Percentiles rank a stretch among this genome's conserved stretches.
Conservation (phyloP, 2,113 vertebrate genomes). For the Callopanchax toddi region DNA sequence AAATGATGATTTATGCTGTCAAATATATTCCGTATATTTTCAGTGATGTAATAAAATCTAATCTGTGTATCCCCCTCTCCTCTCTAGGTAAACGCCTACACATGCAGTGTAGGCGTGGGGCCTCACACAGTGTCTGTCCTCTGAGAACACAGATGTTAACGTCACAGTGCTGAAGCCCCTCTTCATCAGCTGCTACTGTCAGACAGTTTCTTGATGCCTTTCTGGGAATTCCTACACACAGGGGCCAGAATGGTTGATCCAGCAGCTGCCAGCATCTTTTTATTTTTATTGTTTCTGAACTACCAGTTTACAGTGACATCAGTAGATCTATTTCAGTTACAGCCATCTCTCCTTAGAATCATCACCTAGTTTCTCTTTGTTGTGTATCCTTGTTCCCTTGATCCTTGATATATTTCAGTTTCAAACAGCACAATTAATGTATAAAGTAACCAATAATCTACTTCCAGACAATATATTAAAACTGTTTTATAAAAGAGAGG, state of each 20-base stretch:
- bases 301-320: not conserved
- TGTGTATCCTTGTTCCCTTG: constrained; percentile 52
- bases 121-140: constrained; percentile 28
- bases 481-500: too few relatives aligned
- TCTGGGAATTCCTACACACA: constrained; percentile 88
- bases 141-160: not conserved
- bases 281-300: not conserved
- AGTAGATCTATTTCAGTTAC: not conserved
- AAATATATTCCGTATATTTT: too few relatives aligned
- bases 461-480: too few relatives aligned
- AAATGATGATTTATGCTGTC: too few relatives aligned
- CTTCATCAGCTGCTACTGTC: constrained; percentile 82
- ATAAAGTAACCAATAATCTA: too few relatives aligned
- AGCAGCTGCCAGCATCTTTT: constrained; percentile 65
- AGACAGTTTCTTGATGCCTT: constrained; percentile 86
- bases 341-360: not conserved
- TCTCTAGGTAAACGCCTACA: constrained; percentile 92
- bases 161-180: constrained; percentile 50
- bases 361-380: constrained; percentile 20
- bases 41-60: too few relatives aligned
- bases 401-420: too few relatives aligned
- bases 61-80: not conserved
- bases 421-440: too few relatives aligned
- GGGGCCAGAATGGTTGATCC: constrained; percentile 88
- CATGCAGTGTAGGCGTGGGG: constrained; percentile 83